Evolutionary conservation across 2,888 invertebrate genomes (phyloP).

Genomic region (Papilio elwesi): DNA sequence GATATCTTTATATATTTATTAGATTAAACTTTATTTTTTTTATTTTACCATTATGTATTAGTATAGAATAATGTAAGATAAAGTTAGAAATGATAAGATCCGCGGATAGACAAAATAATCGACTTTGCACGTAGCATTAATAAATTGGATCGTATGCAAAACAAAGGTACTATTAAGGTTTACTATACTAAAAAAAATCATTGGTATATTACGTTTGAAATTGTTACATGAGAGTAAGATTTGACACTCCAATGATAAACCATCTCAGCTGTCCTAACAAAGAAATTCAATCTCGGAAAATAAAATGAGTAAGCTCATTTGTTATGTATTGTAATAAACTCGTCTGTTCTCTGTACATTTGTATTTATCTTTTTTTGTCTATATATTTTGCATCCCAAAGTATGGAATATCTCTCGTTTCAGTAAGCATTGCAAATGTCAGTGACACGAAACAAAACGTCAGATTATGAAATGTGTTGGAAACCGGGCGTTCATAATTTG

Average conservation of each 20-base stretch:
- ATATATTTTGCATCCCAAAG: not conserved
- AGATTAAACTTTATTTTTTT: not conserved
- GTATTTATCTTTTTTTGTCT: not conserved
- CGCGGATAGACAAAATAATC: not conserved
- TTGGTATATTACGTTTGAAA: not conserved
- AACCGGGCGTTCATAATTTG: constrained; percentile 24
- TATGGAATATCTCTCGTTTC: not conserved
- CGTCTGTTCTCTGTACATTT: not conserved
- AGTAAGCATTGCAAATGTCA: not conserved
- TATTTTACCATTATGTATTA: not conserved
- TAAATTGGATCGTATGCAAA: too few species aligned
- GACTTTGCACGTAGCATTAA: too few species aligned
- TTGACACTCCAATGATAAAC: not conserved
- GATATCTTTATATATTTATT: not conserved
- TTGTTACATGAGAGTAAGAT: not conserved
- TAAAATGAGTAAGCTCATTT: not conserved
- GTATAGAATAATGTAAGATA: not conserved
- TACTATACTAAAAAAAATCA: too few species aligned
- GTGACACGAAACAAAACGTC: not conserved
- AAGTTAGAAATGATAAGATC: not conserved
- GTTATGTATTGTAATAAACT: not conserved
- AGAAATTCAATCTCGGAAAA: not conserved
- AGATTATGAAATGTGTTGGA: constrained; percentile 28
- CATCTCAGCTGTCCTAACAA: not conserved
- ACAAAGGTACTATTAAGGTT: too few species aligned